These are phyloP conservation scores for Chironomus tepperi DNA, from an alignment of 1,140 invertebrate species.

Conservation along the genomic window DNA sequence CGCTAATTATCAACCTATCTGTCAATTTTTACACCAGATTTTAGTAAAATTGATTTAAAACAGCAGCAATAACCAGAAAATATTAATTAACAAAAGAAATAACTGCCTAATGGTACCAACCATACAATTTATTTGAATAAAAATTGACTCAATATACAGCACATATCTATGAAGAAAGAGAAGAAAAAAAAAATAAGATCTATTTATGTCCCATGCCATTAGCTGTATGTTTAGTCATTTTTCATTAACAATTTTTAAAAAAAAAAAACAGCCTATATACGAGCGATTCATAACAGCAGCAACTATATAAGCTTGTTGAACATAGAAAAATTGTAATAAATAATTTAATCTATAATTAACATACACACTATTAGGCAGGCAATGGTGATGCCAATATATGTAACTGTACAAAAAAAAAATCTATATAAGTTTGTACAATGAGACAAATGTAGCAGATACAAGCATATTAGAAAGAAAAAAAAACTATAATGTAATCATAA, in stretches of 20 bases:
- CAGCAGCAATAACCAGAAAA: neutral
- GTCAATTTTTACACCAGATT: no score
- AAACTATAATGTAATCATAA: neutral
- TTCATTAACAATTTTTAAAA: slow-evolving; percentile 3
- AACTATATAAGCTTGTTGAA: neutral
- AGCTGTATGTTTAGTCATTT: slow-evolving; percentile 9
- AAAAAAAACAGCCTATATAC: neutral
- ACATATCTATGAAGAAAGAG: neutral
- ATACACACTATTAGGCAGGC: neutral
- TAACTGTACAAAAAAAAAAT: neutral
- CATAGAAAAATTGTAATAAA: slow-evolving; percentile 1
- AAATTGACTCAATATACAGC: slow-evolving; percentile 3
- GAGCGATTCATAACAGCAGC: neutral
- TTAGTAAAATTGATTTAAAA: no score
- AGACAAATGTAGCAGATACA: neutral
- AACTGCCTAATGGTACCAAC: neutral
- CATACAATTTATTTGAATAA: slow-evolving; percentile 10
- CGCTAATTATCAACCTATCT: no score
- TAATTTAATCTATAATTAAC: slow-evolving; percentile 21
- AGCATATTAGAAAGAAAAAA: neutral
- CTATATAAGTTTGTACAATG: neutral
- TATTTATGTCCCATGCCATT: slow-evolving; percentile 9
- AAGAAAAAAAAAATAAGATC: slow-evolving; percentile 1
- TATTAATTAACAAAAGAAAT: slow-evolving; percentile 10
- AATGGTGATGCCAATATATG: neutral